Evolutionary conservation across 2,888 invertebrate genomes (phyloP).

Genomic region (Chloroclysta siterata): DNA sequence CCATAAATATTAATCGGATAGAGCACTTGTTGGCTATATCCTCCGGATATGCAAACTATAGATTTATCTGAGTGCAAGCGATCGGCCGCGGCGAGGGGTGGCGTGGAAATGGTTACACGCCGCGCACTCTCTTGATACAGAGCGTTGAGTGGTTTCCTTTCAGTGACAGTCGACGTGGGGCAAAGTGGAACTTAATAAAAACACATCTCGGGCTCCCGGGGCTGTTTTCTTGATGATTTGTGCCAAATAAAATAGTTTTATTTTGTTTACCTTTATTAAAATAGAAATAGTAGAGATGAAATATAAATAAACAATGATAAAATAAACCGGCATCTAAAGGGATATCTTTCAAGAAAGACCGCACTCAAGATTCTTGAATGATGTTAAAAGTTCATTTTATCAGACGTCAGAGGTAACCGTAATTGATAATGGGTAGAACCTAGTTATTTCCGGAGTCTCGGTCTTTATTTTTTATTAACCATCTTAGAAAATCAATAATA

Average conservation of each 20-base stretch:
- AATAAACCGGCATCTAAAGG: too few relatives aligned
- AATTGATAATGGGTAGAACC: too few relatives aligned
- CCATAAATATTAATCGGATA: conserved; percentile 50
- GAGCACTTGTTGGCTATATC: conserved; percentile 35
- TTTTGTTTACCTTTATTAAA: not conserved
- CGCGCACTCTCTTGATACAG: conserved; percentile 43
- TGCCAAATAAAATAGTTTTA: conserved; percentile 13
- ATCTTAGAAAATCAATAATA: too few relatives aligned
- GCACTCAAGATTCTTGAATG: too few relatives aligned
- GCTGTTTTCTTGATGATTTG: conserved; percentile 40
- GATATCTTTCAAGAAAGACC: too few relatives aligned
- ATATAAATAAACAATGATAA: too few relatives aligned
- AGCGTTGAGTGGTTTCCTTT: conserved; percentile 68
- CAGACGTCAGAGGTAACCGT: too few relatives aligned
- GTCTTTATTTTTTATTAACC: too few relatives aligned
- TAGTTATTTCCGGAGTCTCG: too few relatives aligned
- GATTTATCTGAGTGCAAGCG: conserved; percentile 52
- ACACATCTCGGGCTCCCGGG: conserved; percentile 59
- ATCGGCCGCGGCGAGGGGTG: conserved; percentile 41
- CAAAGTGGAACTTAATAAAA: conserved; percentile 70
- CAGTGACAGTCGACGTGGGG: conserved; percentile 49
- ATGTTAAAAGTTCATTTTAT: too few relatives aligned
- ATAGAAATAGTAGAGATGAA: not conserved
- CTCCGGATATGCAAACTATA: conserved; percentile 53
- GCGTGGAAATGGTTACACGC: conserved; percentile 51